These are phyloP conservation scores for Harpagifer antarcticus DNA, from an alignment of 2,797 vertebrate genomes.

Conservation along the genomic window DNA sequence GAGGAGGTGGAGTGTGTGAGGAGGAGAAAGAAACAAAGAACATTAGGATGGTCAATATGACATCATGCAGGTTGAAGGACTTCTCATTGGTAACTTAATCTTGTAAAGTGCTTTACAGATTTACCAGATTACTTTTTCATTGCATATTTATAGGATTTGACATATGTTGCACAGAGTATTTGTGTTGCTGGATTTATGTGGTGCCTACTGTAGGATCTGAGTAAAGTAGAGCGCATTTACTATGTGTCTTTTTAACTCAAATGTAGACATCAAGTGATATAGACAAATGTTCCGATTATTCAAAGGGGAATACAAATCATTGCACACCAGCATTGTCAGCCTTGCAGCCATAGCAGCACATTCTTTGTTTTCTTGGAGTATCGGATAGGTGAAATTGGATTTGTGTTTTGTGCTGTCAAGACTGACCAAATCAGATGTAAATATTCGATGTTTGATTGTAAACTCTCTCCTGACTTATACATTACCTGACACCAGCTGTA, in stretches of 20 bases:
- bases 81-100: slow-evolving; percentile 63
- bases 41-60: slow-evolving; percentile 57
- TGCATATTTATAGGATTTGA: slow-evolving; percentile 66
- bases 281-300: not conserved
- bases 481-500: not conserved
- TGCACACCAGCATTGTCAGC: not conserved
- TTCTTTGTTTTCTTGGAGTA: not conserved
- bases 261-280: not conserved
- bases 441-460: not conserved
- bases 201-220: not conserved
- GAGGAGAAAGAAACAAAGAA: slow-evolving; percentile 58
- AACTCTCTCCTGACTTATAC: not conserved
- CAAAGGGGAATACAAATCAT: not conserved
- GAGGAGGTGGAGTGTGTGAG: slow-evolving; percentile 12
- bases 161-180: slow-evolving; percentile 18
- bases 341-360: not conserved
- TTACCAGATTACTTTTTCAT: slow-evolving; percentile 62
- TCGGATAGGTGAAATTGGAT: too few species aligned
- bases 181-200: slow-evolving; percentile 30
- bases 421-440: not conserved
- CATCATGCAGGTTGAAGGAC: slow-evolving; percentile 67
- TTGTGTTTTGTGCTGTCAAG: not conserved
- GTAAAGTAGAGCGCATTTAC: slow-evolving; percentile 12
- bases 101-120: slow-evolving; percentile 65
- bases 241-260: slow-evolving; percentile 12